These are phyloP conservation scores for Sussaba pulchella DNA, from an alignment of 2,888 invertebrate genomes.

Conservation along the genomic window DNA sequence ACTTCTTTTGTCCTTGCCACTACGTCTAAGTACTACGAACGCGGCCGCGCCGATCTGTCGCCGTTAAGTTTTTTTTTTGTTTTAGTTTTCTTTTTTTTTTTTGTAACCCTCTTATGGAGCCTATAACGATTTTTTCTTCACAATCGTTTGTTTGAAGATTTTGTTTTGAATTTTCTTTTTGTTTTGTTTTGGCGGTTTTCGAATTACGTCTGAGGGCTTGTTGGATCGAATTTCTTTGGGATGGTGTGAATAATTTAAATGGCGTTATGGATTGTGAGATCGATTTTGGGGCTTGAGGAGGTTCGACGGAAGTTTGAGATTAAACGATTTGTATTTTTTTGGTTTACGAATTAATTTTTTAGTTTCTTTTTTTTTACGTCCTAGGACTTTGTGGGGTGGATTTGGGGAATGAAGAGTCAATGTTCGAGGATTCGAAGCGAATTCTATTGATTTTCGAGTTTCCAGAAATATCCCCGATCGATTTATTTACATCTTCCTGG, in stretches of 20 bases:
- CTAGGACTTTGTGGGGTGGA: too few relatives aligned
- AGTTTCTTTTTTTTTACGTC: too few relatives aligned
- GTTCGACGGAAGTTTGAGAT: background rate
- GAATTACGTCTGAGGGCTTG: slow-evolving; percentile 25
- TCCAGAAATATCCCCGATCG: background rate
- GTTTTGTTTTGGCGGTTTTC: too few relatives aligned
- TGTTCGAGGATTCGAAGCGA: background rate
- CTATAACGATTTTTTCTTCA: slow-evolving; percentile 50
- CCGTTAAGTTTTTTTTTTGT: slow-evolving; percentile 53
- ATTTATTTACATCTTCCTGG: slow-evolving; percentile 26
- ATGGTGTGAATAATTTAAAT: background rate
- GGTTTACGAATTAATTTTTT: background rate
- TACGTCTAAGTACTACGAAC: slow-evolving; percentile 58
- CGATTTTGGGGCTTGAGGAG: background rate
- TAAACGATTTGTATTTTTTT: background rate
- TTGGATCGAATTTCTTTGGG: slow-evolving; percentile 12
- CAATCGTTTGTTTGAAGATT: slow-evolving; percentile 25
- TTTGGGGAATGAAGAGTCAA: background rate
- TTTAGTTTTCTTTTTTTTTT: slow-evolving; percentile 56
- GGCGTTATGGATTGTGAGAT: background rate
- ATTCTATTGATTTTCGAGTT: background rate
- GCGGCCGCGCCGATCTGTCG: slow-evolving; percentile 68
- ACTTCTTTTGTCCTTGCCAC: slow-evolving; percentile 78
- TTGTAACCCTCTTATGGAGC: slow-evolving; percentile 43
- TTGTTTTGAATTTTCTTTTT: slow-evolving; percentile 34